Conservation (phyloP, 1,140 invertebrate genomes). For the Pogonomyrmex barbatus region DNA sequence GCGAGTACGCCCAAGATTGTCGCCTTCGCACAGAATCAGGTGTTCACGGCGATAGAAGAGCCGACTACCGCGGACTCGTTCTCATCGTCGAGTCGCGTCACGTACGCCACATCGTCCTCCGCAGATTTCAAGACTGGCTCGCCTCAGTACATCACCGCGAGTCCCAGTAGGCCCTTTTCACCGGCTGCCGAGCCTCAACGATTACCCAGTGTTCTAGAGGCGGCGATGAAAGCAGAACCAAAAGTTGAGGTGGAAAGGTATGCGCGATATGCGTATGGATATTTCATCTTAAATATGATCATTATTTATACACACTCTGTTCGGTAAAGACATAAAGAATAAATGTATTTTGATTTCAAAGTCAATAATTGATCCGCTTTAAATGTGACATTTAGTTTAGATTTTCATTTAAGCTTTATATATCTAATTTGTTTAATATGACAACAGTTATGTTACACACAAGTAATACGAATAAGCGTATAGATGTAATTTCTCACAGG, state of each 20-base stretch:
- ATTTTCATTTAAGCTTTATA: too few species aligned
- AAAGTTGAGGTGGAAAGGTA: constrained; percentile 93
- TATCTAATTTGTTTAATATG: neutral
- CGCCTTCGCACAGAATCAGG: constrained; percentile 76
- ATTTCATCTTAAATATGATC: neutral
- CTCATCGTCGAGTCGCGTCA: constrained; percentile 72
- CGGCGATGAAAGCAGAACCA: constrained; percentile 94
- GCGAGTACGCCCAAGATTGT: constrained; percentile 82
- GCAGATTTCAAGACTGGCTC: constrained; percentile 74
- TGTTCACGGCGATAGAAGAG: constrained; percentile 79
- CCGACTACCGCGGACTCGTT: constrained; percentile 72
- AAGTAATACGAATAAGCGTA: neutral
- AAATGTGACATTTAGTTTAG: neutral
- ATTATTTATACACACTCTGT: neutral
- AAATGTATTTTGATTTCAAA: neutral
- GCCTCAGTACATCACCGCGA: constrained; percentile 79
- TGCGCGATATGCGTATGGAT: neutral
- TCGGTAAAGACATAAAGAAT: neutral
- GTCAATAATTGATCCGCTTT: neutral
- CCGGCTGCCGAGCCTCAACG: constrained; percentile 81
- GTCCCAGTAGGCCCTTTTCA: constrained; percentile 81
- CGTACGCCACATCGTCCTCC: constrained; percentile 74
- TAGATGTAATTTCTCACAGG: neutral
- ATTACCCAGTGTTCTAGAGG: constrained; percentile 91
- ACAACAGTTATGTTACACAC: neutral